Conservation (phyloP, 2,113 vertebrate species). For the Macquaria ambigua region DNA sequence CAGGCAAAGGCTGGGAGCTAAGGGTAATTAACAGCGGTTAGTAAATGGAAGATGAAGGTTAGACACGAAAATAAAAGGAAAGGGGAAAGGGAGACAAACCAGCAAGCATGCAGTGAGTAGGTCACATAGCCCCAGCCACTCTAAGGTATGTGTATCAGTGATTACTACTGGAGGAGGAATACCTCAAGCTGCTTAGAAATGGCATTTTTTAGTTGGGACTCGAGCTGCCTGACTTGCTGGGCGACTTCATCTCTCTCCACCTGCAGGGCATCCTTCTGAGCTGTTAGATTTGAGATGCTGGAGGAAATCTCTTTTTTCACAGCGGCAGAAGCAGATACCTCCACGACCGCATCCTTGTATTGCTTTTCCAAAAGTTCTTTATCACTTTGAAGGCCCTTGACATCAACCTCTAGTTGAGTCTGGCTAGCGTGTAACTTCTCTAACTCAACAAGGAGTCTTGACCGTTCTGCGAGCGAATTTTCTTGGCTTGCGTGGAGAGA, state of each 20-base stretch:
- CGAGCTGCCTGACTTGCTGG: slow-evolving; percentile 87
- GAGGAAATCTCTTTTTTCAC: slow-evolving; percentile 83
- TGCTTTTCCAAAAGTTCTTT: slow-evolving; percentile 71
- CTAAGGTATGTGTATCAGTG: slow-evolving; percentile 69
- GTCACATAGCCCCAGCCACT: slow-evolving; percentile 72
- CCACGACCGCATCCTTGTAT: slow-evolving; percentile 48
- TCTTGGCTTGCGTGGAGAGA: slow-evolving; percentile 78
- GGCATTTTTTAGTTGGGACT: slow-evolving; percentile 88
- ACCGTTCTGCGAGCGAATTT: slow-evolving; percentile 70
- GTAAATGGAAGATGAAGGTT: slow-evolving; percentile 71
- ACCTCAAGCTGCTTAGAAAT: slow-evolving; percentile 90
- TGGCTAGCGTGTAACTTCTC: slow-evolving; percentile 73
- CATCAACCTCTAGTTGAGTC: slow-evolving; percentile 71
- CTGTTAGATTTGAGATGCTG: slow-evolving; percentile 82
- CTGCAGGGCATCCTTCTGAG: slow-evolving; percentile 78
- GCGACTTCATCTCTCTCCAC: slow-evolving; percentile 86
- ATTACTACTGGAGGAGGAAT: slow-evolving; percentile 83
- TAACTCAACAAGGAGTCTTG: slow-evolving; percentile 74
- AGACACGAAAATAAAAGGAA: slow-evolving; percentile 44
- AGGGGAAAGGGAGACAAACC: slow-evolving; percentile 54
- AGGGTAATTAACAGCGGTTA: slow-evolving; percentile 54
- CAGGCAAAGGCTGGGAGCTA: slow-evolving; percentile 74
- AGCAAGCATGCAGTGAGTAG: slow-evolving; percentile 77
- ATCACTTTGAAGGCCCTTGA: slow-evolving; percentile 82
- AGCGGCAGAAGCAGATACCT: slow-evolving; percentile 48